Percentiles rank a stretch among this genome's conserved stretches.
These are phyloP conservation scores for Blastobasis lacticolella DNA, from an alignment of 2,888 invertebrate genomes.

Conservation along the genomic window DNA sequence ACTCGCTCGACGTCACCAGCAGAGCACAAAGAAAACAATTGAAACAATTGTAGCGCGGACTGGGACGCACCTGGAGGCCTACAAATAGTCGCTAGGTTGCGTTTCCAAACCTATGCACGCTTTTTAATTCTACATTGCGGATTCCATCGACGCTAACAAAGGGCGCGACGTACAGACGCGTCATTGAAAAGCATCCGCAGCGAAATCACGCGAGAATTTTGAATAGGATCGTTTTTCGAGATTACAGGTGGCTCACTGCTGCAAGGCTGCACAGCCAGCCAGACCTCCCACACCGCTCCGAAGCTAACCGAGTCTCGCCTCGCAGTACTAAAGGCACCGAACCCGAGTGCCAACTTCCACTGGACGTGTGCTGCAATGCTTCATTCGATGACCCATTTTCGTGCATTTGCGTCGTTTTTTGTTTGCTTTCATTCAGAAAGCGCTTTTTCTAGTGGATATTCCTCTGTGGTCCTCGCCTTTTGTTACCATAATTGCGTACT, in stretches of 20 bases:
- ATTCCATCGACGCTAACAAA: too few relatives aligned
- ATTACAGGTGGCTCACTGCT: too few relatives aligned
- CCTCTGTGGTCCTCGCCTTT: slow-evolving; percentile 25
- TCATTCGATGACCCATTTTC: slow-evolving; percentile 54
- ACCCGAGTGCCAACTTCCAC: slow-evolving; percentile 21
- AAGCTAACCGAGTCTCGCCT: slow-evolving; percentile 8
- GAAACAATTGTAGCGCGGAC: slow-evolving; percentile 24
- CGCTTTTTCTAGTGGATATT: slow-evolving; percentile 30
- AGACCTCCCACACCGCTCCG: slow-evolving; percentile 10
- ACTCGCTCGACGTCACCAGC: slow-evolving; percentile 14
- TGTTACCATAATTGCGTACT: slow-evolving; percentile 38
- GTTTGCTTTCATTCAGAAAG: slow-evolving; percentile 35
- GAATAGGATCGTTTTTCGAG: too few relatives aligned
- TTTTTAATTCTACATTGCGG: too few relatives aligned
- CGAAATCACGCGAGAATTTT: too few relatives aligned
- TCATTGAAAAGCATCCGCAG: too few relatives aligned
- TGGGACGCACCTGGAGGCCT: slow-evolving; percentile 21
- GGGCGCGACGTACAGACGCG: too few relatives aligned
- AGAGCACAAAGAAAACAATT: slow-evolving; percentile 33
- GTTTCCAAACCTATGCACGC: too few relatives aligned
- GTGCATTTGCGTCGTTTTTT: slow-evolving; percentile 39
- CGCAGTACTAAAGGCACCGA: slow-evolving; percentile 15
- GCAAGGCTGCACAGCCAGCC: neutral
- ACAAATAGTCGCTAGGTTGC: too few relatives aligned
- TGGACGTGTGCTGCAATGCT: slow-evolving; percentile 31